Evolutionary conservation across 2,888 invertebrate genomes (phyloP), one percentile per base, ranked within the genome.

Genomic region (Cacoxenus indagator): DNA sequence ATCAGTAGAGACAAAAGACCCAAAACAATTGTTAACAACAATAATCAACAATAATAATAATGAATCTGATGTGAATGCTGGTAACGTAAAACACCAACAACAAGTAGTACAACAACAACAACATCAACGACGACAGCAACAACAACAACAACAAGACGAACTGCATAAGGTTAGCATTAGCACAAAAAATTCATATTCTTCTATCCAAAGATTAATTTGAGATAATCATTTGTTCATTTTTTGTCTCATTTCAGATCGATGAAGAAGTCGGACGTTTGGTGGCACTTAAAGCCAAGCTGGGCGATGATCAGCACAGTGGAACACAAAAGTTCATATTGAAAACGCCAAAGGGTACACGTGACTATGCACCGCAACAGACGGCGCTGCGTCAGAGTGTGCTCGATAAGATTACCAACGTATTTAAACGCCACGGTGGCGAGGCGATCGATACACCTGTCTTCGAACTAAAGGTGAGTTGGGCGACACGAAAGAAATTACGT

Each of bases 401-500:
- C 75, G 92, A 94, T 71, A 96, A 95, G 88, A 96, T 99, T 73
- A 91, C 95, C 24, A 88, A 91, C 4, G 94, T 97, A 67, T 99
- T 99, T 87, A 97, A 98, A 87, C 94, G 93, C 74, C 99, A 99
- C 84, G 99, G 99, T 46, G 99, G 98, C 19, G 97, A 97, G 86
- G 96, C 97, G 22, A 98, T 99, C 84, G 99, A 99, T 85, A 99
- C 99, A 26, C 99, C 99, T 54, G 95, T 99, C 19, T 98, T 99
- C 90, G 99, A 99, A 89, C 89, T 98, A 17, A 98, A 96, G 91
- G 97, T 96, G 87, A 78, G 69, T 65, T 67, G 27, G 22, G 37
- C 11, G 26, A 31, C 14, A 11, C 4, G 61, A 61, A 31, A 2
- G 22, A 19, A 22, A 26, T 64, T 54, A 27, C 46, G 27, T 22